Conservation (phyloP, 2,888 invertebrate species). For the Cantharis nigra region DNA sequence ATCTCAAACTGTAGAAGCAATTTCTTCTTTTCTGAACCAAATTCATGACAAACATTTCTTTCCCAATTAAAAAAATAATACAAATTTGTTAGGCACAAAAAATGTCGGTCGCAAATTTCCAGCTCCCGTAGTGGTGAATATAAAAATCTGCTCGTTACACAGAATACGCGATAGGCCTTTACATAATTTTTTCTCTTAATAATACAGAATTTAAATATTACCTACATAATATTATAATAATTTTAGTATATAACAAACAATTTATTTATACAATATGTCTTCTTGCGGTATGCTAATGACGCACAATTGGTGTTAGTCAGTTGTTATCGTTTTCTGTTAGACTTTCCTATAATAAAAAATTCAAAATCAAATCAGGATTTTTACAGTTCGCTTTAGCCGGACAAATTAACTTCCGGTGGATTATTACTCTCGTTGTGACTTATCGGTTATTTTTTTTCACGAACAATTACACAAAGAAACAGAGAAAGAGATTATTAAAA, state of each 20-base stretch:
- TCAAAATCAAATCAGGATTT: too few species aligned
- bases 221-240: conserved; percentile 38
- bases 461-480: too few species aligned
- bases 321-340: conserved; percentile 42
- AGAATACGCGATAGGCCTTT: conserved; percentile 28
- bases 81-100: conserved; percentile 19
- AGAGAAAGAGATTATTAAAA: too few species aligned
- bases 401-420: too few species aligned
- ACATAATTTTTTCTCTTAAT: conserved; percentile 27
- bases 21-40: conserved; percentile 9
- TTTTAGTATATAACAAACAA: conserved; percentile 39
- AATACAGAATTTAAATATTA: conserved; percentile 38
- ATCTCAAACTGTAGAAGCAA: conserved; percentile 31
- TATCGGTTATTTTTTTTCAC: too few species aligned
- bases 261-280: conserved; percentile 32
- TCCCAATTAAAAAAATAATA: conserved; percentile 6
- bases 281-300: conserved; percentile 5
- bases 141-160: conserved; percentile 14
- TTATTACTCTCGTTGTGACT: too few species aligned
- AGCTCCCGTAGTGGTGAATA: conserved; percentile 31
- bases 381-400: too few species aligned
- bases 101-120: conserved; percentile 32
- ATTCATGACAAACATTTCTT: conserved; percentile 29
- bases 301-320: conserved; percentile 9
- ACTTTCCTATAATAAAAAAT: conserved; percentile 40